Evolutionary conservation across 2,888 invertebrate genomes (phyloP).

Genomic region (Camptogramma bilineatum): DNA sequence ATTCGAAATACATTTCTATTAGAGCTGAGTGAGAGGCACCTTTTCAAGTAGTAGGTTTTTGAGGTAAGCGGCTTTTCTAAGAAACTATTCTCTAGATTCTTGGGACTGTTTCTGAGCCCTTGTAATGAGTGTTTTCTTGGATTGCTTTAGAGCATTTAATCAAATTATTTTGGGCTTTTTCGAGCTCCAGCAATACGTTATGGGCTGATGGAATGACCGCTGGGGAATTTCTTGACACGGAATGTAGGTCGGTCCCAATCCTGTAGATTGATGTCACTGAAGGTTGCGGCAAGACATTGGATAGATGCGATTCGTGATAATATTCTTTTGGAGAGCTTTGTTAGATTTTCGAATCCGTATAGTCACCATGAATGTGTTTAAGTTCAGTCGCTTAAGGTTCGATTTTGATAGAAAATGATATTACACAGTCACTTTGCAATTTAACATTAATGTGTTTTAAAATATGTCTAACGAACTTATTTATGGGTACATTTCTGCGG

Average conservation of each 20-base stretch:
- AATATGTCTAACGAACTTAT: too few relatives aligned
- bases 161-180: background rate
- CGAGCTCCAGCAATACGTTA: background rate
- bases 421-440: too few relatives aligned
- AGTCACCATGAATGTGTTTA: too few relatives aligned
- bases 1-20: conserved; percentile 22
- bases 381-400: too few relatives aligned
- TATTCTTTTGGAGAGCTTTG: background rate
- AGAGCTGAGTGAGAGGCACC: background rate
- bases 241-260: background rate
- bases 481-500: too few relatives aligned
- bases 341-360: background rate
- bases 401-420: too few relatives aligned
- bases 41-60: background rate
- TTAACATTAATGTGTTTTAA: too few relatives aligned
- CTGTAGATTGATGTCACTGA: background rate
- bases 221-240: background rate
- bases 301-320: background rate
- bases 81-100: background rate
- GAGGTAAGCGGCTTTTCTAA: conserved; percentile 17
- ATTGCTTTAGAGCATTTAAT: background rate
- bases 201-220: background rate
- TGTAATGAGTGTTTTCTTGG: background rate
- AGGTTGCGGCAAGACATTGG: background rate
- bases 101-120: background rate